Base-by-base conservation (phyloP, 2,888 invertebrate genomes). In the Troides aeacus region DNA sequence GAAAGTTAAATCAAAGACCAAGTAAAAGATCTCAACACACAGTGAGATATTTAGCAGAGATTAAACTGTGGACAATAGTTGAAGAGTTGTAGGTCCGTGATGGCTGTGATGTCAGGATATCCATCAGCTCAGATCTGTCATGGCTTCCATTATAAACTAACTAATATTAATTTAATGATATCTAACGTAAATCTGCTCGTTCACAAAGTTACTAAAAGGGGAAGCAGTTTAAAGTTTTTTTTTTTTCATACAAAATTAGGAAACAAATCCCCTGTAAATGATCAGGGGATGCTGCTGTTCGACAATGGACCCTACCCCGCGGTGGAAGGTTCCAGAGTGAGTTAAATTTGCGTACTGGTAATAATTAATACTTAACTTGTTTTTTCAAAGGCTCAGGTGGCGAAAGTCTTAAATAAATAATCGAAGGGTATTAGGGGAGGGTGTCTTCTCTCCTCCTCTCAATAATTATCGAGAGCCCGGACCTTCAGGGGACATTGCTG, bases 331-430 rank as follows among this genome's bases (percentile, higher is more conserved):
- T 73, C 67, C 69, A 62, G 74, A 78, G 75, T 77, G 6, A 56
- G 66, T 67, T 68, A 62, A 18, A 42, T 64, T 66, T n/a, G 66
- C 67, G 64, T 53, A 56, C n/a, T 69, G 64, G 69, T 69, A 76
- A 74, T 78, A 83, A 84, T 85, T 86, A 84, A 84, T 82, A 82
- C 79, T 77, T 74, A 75, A 77, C 80, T 85, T 84, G 84, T 87
- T 86, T 84, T 81, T 80, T 80, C 77, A 79, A 85, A 82, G 84
- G 81, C 85, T 87, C 89, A 90, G 89, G 89, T 89, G 89, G 84
- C 83, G 80, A 86, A 84, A 87, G 82, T 82, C 85, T 88, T 88
- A 88, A 87, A 88, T 86, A 89, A 89, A 89, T 88, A 89, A 89
- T 89, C 87, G 88, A 84, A 84, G 79, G 84, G 86, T 86, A 88